These are phyloP conservation scores for Cassiopea xamachana DNA, from an alignment of 30 jellyfish, hydroid and myxozoan genomes.

Conservation along the genomic window DNA sequence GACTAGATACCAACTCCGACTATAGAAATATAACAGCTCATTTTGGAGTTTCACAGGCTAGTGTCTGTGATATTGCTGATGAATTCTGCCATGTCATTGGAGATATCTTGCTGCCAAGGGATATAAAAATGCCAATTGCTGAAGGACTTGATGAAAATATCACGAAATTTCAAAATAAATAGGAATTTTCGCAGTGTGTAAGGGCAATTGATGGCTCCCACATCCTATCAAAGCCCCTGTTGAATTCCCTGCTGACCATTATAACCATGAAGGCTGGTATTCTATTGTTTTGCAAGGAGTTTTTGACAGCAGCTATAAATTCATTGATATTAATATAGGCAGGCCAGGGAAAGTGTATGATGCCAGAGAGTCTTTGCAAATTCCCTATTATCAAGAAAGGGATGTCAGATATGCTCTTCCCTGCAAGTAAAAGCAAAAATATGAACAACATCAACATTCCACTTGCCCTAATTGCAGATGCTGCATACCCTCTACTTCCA, in stretches of 20 bases:
- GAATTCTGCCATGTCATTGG: constrained; percentile 25
- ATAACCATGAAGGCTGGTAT: constrained; percentile 58
- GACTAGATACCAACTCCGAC: constrained; percentile 46
- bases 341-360: constrained; percentile 61
- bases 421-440: background rate
- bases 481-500: constrained; percentile 45
- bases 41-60: constrained; percentile 22
- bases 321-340: constrained; percentile 49
- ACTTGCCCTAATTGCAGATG: constrained; percentile 39
- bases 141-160: constrained; percentile 26
- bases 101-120: background rate
- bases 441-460: constrained; percentile 28
- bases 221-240: constrained; percentile 67
- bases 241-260: constrained; percentile 55
- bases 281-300: constrained; percentile 45
- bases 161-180: constrained; percentile 14
- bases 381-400: constrained; percentile 42
- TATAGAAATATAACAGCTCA: constrained; percentile 38
- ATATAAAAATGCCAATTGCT: constrained; percentile 36
- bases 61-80: constrained; percentile 47
- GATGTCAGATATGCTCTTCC: constrained; percentile 3
- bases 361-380: constrained; percentile 59
- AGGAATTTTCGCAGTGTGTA: background rate
- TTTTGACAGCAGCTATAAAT: constrained; percentile 26
- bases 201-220: constrained; percentile 66